phyloP scores from a whole-genome alignment of 1,140 invertebrate genomes.

The Cydia pomonella region DNA sequence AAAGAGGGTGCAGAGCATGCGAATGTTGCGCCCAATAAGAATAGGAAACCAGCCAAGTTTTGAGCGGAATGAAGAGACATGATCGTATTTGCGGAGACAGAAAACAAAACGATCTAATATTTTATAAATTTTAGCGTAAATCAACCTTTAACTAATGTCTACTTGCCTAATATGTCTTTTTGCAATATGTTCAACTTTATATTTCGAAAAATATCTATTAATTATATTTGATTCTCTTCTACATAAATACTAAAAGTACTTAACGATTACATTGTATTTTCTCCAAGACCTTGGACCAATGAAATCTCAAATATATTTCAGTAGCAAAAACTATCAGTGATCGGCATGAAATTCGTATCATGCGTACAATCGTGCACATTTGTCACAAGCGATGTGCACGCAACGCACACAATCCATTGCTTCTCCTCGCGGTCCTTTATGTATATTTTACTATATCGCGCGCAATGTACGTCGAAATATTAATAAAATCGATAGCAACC shows the following conservation, averaged over 20 bases:
- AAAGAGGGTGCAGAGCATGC: too few relatives aligned
- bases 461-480: neutral
- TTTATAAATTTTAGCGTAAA: too few relatives aligned
- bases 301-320: conserved; percentile 31
- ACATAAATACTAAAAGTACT: neutral
- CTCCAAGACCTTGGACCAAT: conserved; percentile 14
- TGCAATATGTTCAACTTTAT: too few relatives aligned
- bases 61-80: too few relatives aligned
- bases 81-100: too few relatives aligned
- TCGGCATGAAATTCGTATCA: conserved; percentile 32
- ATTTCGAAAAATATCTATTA: too few relatives aligned
- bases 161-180: too few relatives aligned
- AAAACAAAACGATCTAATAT: too few relatives aligned
- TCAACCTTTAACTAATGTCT: too few relatives aligned
- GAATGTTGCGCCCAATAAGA: too few relatives aligned
- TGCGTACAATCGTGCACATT: conserved; percentile 24
- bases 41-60: too few relatives aligned
- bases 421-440: neutral
- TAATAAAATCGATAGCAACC: neutral
- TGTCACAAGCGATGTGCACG: neutral
- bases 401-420: neutral
- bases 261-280: conserved; percentile 1
- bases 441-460: neutral
- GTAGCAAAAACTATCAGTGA: conserved; percentile 31
- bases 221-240: too few relatives aligned